A percentile compares a stretch with the other conserved stretches of the same genome.
phyloP scores from a whole-genome alignment of 2,113 vertebrate genomes.

The Hystrix cristata region DNA sequence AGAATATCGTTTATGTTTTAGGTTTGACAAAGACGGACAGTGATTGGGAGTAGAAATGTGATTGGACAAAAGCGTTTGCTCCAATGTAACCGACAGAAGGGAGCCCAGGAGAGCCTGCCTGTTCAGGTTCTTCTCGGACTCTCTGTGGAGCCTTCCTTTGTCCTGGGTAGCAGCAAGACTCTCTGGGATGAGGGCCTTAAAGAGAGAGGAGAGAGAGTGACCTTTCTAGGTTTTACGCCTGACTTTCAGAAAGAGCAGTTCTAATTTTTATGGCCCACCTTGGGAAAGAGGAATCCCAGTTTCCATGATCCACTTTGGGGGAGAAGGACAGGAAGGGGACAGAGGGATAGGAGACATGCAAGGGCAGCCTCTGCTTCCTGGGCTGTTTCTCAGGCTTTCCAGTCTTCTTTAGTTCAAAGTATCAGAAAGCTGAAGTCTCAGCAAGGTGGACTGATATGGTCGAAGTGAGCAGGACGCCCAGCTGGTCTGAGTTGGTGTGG shows the following conservation, averaged over 20 bases:
- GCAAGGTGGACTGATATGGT: no score
- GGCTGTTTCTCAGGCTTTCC: background rate
- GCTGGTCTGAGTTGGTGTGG: no score
- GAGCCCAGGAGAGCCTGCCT: background rate
- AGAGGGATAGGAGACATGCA: background rate
- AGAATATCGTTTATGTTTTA: background rate
- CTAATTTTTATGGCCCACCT: background rate
- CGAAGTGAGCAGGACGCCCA: no score
- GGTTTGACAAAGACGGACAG: background rate
- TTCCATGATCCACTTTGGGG: background rate
- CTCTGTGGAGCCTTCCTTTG: background rate
- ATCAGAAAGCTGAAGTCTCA: background rate
- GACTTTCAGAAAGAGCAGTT: background rate
- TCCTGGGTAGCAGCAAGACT: background rate
- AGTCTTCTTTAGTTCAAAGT: background rate
- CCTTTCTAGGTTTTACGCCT: background rate
- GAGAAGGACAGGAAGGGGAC: background rate
- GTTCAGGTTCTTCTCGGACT: background rate
- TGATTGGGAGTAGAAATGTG: background rate
- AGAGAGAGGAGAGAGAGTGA: background rate
- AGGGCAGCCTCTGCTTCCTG: background rate
- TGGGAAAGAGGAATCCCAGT: background rate
- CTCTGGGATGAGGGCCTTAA: background rate
- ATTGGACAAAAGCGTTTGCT: background rate
- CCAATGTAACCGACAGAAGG: background rate